Percentiles rank a stretch among this genome's conserved stretches.
Conservation (phyloP, 2,888 invertebrate species). For the Drosophila melanocephala region DNA sequence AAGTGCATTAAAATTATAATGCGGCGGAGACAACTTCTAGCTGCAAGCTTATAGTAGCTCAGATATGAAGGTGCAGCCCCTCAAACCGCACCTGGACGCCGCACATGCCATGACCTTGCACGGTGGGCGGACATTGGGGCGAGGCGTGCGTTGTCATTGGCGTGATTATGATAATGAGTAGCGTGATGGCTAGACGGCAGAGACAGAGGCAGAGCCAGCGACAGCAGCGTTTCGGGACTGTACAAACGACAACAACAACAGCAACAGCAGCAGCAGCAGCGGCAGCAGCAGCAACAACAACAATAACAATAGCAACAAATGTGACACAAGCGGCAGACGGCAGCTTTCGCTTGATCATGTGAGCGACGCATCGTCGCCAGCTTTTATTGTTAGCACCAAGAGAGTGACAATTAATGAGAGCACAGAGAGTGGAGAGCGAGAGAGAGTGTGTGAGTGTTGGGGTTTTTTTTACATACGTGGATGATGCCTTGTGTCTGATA, state of each 20-base stretch:
- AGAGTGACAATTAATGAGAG: conserved; percentile 19
- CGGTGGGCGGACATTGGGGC: conserved; percentile 53
- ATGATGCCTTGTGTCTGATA: conserved; percentile 34
- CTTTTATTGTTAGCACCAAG: conserved; percentile 46
- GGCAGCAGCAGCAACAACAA: conserved; percentile 20
- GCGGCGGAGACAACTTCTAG: conserved; percentile 1
- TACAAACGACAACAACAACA: conserved; percentile 35
- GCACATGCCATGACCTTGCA: conserved; percentile 67
- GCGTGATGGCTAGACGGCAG: conserved; percentile 33
- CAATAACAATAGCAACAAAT: conserved; percentile 13
- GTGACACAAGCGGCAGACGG: conserved; percentile 23
- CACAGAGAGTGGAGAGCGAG: conserved; percentile 15
- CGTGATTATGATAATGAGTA: conserved; percentile 74
- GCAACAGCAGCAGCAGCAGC: background rate
- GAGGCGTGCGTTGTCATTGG: conserved; percentile 32
- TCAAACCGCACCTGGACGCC: conserved; percentile 35
- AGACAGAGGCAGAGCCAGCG: background rate
- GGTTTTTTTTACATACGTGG: conserved; percentile 9
- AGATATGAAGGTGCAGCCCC: conserved; percentile 20
- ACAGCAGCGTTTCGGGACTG: conserved; percentile 43
- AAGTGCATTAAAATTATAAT: conserved; percentile 1
- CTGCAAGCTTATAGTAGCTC: conserved; percentile 2
- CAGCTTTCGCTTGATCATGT: conserved; percentile 62
- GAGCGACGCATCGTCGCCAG: conserved; percentile 64
- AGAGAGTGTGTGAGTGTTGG: conserved; percentile 7